Evolutionary conservation across 2,797 vertebrate species (phyloP).

Genomic region (Argyrosomus regius): DNA sequence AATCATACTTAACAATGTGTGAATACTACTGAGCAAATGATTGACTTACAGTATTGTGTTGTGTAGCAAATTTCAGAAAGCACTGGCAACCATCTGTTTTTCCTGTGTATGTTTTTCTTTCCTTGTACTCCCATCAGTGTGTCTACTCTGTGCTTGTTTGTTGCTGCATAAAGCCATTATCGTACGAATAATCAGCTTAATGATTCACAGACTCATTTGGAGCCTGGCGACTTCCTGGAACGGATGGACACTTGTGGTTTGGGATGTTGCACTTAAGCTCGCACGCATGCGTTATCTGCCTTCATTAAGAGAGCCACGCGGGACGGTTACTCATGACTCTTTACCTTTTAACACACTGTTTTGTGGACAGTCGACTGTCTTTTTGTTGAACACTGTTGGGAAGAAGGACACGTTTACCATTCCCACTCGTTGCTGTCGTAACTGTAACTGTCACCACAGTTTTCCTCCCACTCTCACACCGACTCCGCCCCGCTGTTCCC

Average conservation of each 20-base stretch:
- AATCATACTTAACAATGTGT: too few species aligned
- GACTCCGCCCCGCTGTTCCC: slow-evolving; percentile 28
- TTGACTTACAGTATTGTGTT: too few species aligned
- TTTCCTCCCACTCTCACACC: background rate
- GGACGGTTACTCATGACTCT: too few species aligned
- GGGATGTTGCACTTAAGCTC: slow-evolving; percentile 8
- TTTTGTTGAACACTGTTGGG: accelerated
- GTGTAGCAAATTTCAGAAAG: too few species aligned
- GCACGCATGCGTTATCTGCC: slow-evolving; percentile 32
- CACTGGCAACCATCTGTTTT: too few species aligned
- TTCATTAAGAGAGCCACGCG: too few species aligned
- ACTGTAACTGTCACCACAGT: background rate
- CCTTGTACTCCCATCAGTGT: background rate
- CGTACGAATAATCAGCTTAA: slow-evolving; percentile 40
- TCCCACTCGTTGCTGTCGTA: too few species aligned
- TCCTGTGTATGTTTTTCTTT: background rate
- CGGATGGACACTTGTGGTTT: slow-evolving; percentile 19
- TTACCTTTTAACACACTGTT: background rate
- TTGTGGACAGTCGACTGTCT: accelerated
- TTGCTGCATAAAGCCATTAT: slow-evolving; percentile 42
- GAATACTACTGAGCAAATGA: too few species aligned
- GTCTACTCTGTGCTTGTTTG: slow-evolving; percentile 4
- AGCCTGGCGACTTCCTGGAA: slow-evolving; percentile 63
- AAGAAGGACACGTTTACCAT: background rate
- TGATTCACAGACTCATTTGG: slow-evolving; percentile 58